phyloP scores from a whole-genome alignment of 2,113 vertebrate species.

The Merops nubicus region DNA sequence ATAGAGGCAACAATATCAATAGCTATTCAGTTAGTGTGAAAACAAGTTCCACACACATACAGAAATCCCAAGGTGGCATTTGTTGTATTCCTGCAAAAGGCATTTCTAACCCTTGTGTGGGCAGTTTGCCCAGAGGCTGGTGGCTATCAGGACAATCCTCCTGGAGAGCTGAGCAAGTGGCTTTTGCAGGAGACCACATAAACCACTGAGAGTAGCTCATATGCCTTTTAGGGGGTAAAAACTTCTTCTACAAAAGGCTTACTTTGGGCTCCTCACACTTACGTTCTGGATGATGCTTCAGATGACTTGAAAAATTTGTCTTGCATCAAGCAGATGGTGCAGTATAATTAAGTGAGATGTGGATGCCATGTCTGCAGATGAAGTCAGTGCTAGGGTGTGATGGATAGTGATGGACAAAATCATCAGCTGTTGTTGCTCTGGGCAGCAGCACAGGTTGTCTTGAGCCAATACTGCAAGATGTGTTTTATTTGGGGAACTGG shows the following conservation, averaged over 20 bases:
- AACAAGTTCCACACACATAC: not conserved
- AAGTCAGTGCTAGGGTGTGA: not conserved
- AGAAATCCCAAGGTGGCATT: not conserved
- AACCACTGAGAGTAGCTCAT: not conserved
- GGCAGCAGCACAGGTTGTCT: not conserved
- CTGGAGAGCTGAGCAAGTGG: not conserved
- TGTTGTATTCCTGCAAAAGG: not conserved
- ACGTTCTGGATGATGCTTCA: not conserved
- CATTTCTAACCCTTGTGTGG: not conserved
- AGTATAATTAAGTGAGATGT: not conserved
- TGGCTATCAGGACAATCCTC: not conserved
- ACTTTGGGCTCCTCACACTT: not conserved
- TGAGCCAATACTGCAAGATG: not conserved
- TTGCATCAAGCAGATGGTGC: not conserved
- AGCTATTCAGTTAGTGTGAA: not conserved
- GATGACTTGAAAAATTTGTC: not conserved
- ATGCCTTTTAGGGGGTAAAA: not conserved
- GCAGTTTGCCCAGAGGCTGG: not conserved
- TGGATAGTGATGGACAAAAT: not conserved
- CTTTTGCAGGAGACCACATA: not conserved
- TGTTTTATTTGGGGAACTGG: not conserved
- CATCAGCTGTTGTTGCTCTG: not conserved
- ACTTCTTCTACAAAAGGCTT: not conserved
- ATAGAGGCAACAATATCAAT: not conserved
- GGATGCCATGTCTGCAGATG: not conserved